phyloP scores from a whole-genome alignment of 1,140 invertebrate genomes.

The Anastrepha ludens region DNA sequence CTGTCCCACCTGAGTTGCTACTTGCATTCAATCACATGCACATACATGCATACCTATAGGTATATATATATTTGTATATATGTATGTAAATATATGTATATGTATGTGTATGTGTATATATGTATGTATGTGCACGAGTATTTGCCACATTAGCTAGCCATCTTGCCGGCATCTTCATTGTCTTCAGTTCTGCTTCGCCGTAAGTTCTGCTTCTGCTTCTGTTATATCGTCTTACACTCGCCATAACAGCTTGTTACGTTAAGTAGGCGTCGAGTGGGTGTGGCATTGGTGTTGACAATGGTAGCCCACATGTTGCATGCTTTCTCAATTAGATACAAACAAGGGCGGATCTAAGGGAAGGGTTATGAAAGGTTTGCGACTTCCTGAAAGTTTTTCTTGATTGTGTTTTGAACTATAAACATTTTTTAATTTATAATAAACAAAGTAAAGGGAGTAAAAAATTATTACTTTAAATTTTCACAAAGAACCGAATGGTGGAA shows the following conservation, averaged over 20 bases:
- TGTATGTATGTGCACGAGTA: not conserved
- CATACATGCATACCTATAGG: too few species aligned
- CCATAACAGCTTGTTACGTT: slow-evolving; percentile 32
- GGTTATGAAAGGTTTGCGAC: too few species aligned
- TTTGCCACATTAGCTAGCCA: not conserved
- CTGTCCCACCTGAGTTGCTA: slow-evolving; percentile 21
- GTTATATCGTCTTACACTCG: not conserved
- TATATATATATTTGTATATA: too few species aligned
- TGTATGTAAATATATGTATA: too few species aligned
- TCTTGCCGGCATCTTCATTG: not conserved
- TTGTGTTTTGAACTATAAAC: too few species aligned
- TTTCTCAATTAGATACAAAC: slow-evolving; percentile 64
- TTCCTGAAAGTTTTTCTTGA: too few species aligned
- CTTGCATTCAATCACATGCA: not conserved
- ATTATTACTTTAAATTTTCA: too few species aligned
- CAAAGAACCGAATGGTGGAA: too few species aligned
- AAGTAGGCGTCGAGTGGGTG: slow-evolving; percentile 44
- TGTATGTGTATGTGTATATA: not conserved
- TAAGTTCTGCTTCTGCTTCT: not conserved
- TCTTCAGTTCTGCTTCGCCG: not conserved
- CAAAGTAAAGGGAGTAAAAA: too few species aligned
- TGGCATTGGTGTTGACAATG: not conserved
- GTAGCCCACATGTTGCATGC: slow-evolving; percentile 62
- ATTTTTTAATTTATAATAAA: too few species aligned
- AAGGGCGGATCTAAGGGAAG: too few species aligned